Conservation (phyloP, 2,797 vertebrate genomes). For the Gymnothorax javanicus region DNA sequence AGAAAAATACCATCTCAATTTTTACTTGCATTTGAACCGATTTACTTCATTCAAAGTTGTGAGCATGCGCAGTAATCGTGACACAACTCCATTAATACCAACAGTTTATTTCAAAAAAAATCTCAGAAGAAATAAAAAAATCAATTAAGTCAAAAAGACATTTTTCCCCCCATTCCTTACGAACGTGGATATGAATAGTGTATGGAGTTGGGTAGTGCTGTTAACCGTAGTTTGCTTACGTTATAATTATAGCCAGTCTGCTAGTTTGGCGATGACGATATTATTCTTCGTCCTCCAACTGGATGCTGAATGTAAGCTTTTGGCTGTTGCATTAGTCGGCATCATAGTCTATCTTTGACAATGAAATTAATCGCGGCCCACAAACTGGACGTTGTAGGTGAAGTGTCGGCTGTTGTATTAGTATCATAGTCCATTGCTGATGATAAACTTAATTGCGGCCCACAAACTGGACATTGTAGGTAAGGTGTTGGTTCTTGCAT, state of each 20-base stretch:
- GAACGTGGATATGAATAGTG: not conserved
- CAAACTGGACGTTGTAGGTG: no score
- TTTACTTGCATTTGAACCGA: no score
- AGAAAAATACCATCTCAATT: no score
- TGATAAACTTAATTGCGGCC: not conserved
- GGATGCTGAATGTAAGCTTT: conserved; percentile 87
- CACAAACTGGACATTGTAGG: no score
- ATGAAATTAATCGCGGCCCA: not conserved
- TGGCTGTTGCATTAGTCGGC: conserved; percentile 77
- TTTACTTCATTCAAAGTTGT: no score
- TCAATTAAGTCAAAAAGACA: not conserved
- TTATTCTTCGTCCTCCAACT: conserved; percentile 68
- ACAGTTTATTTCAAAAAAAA: not conserved
- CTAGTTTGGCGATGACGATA: not conserved
- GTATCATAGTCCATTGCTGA: no score
- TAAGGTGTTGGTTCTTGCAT: no score
- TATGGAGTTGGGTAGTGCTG: not conserved
- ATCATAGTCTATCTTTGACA: no score
- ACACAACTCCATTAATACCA: not conserved
- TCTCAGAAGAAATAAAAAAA: not conserved
- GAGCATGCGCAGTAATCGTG: no score
- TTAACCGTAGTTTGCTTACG: no score
- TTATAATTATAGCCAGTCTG: not conserved
- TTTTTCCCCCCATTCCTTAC: not conserved
- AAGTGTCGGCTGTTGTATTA: no score